Conservation (phyloP, 2,888 invertebrate genomes). For the Athripsodes cinereus region DNA sequence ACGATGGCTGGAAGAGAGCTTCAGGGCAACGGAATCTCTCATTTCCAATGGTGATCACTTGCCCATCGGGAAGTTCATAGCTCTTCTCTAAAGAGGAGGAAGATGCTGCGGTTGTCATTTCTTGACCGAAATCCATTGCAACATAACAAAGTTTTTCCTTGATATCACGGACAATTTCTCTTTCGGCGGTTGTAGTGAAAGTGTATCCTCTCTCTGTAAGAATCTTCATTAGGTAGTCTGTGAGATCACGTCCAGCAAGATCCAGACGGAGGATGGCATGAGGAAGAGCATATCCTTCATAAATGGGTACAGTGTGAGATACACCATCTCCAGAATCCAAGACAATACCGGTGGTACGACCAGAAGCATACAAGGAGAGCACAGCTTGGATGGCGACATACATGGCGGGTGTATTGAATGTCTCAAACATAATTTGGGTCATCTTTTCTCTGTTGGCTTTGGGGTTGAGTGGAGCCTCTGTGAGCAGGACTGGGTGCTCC, state of each 20-base stretch:
- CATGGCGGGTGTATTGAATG: conserved; percentile 91
- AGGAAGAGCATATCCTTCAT: conserved; percentile 89
- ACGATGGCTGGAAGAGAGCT: conserved; percentile 67
- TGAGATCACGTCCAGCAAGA: conserved; percentile 86
- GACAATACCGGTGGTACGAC: conserved; percentile 95
- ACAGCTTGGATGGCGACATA: conserved; percentile 93
- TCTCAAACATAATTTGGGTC: conserved; percentile 92
- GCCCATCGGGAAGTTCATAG: conserved; percentile 37
- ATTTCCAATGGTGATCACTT: conserved; percentile 58
- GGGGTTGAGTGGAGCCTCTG: conserved; percentile 56
- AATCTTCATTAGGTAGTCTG: conserved; percentile 92
- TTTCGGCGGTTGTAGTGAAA: conserved; percentile 87
- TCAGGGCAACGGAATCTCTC: conserved; percentile 71
- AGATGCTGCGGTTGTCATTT: conserved; percentile 67
- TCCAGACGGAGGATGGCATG: conserved; percentile 91
- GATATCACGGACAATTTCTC: conserved; percentile 92
- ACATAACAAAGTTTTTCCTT: conserved; percentile 92
- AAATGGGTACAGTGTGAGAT: conserved; percentile 93
- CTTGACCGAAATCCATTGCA: conserved; percentile 86
- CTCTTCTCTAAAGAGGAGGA: conserved; percentile 57
- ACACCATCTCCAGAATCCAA: conserved; percentile 94
- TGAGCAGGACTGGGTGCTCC: conserved; percentile 71
- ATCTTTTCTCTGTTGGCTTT: conserved; percentile 59
- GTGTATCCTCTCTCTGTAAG: conserved; percentile 87
- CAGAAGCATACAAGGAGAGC: conserved; percentile 87